phyloP scores from a whole-genome alignment of 2,113 vertebrate species.

The Hydrolagus affinis region DNA sequence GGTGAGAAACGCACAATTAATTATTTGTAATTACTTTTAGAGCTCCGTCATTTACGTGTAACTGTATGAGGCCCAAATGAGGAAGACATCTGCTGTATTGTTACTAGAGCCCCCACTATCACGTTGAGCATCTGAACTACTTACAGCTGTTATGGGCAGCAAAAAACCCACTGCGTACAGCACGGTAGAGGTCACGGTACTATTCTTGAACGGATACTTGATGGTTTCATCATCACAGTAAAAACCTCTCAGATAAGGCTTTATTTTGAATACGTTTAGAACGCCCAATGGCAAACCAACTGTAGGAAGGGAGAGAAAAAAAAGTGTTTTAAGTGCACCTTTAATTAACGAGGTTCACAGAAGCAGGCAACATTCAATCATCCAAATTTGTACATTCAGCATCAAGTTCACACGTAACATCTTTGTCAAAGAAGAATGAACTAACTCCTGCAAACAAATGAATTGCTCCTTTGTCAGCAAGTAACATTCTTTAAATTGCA shows the following conservation, averaged over 20 bases:
- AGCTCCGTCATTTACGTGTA: neutral
- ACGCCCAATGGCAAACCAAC: constrained; percentile 85
- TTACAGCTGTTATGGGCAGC: constrained; percentile 92
- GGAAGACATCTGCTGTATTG: neutral
- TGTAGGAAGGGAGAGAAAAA: constrained; percentile 69
- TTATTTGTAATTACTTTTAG: neutral
- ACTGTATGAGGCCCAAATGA: neutral
- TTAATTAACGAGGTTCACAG: constrained; percentile 1
- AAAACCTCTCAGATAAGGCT: constrained; percentile 95
- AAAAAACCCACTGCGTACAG: constrained; percentile 85
- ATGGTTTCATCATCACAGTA: constrained; percentile 97
- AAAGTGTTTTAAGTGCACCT: constrained; percentile 37
- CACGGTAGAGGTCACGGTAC: constrained; percentile 81
- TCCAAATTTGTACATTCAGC: neutral
- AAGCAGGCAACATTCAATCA: neutral
- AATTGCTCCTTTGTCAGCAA: too few species aligned
- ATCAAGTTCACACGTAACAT: too few species aligned
- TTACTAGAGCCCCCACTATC: neutral
- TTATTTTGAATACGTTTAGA: constrained; percentile 94
- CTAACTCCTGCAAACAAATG: too few species aligned
- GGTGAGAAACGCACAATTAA: neutral
- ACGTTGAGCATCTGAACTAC: constrained; percentile 53
- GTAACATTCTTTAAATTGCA: too few species aligned
- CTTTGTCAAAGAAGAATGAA: too few species aligned
- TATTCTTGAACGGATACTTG: constrained; percentile 85